Evolutionary conservation across 2,797 vertebrate species (phyloP).

Genomic region (Parauchenoglanis punctatus): DNA sequence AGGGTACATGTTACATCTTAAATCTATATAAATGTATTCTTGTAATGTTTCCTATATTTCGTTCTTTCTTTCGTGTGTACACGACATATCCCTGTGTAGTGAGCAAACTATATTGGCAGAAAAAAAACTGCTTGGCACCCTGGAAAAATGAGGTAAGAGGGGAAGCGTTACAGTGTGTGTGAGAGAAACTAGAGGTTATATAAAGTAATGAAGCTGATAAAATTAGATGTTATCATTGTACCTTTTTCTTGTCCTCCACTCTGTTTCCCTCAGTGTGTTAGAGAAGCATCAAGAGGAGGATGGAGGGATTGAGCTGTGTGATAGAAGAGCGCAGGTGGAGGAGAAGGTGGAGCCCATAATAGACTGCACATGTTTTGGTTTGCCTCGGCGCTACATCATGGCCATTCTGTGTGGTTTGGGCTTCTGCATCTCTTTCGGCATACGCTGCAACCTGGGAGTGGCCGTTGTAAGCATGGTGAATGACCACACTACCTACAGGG

Average conservation of each 20-base stretch:
- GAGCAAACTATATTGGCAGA: too few relatives aligned
- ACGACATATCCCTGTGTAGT: too few relatives aligned
- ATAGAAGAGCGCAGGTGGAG: slow-evolving; percentile 70
- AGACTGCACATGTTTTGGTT: slow-evolving; percentile 83
- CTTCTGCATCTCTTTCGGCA: slow-evolving; percentile 88
- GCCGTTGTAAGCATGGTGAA: slow-evolving; percentile 87
- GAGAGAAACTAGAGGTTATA: neutral
- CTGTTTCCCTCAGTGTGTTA: slow-evolving; percentile 71
- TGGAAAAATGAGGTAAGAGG: too few relatives aligned
- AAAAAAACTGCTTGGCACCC: too few relatives aligned
- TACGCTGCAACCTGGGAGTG: slow-evolving; percentile 85
- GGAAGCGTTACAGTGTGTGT: neutral
- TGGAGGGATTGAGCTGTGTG: slow-evolving; percentile 84
- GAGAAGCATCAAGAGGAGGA: slow-evolving; percentile 87
- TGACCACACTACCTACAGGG: slow-evolving; percentile 75
- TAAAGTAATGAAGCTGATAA: neutral
- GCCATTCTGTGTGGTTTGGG: slow-evolving; percentile 83
- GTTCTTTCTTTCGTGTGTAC: too few relatives aligned
- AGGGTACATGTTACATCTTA: too few relatives aligned
- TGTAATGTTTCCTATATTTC: too few relatives aligned
- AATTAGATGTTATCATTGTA: neutral
- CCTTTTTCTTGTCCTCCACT: neutral
- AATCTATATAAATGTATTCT: too few relatives aligned
- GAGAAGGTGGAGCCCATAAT: slow-evolving; percentile 72
- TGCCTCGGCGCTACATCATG: slow-evolving; percentile 83